Percentiles rank a stretch among this genome's conserved stretches.
phyloP scores from a whole-genome alignment of 2,888 invertebrate genomes.

The Pollenia labialis region DNA sequence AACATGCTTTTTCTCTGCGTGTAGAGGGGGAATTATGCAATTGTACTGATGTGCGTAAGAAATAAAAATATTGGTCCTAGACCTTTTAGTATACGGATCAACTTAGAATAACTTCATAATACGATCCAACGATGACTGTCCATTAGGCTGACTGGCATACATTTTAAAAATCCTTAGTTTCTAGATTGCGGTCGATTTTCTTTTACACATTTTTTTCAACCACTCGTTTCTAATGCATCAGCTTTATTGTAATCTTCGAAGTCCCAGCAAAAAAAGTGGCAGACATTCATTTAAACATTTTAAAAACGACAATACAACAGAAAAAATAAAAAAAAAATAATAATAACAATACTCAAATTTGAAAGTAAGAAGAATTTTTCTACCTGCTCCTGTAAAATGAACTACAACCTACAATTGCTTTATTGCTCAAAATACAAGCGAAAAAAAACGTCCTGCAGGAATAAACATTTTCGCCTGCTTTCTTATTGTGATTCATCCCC shows the following conservation, averaged over 20 bases:
- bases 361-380: conserved; percentile 39
- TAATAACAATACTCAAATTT: conserved; percentile 14
- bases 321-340: conserved; percentile 9
- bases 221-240: conserved; percentile 1
- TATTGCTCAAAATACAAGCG: conserved; percentile 43
- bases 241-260: conserved; percentile 74
- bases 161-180: too few species aligned
- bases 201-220: neutral
- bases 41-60: too few species aligned
- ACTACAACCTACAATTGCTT: conserved; percentile 61
- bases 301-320: conserved; percentile 25
- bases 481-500: conserved; percentile 60
- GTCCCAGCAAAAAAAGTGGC: conserved; percentile 71
- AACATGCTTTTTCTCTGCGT: too few species aligned
- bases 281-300: conserved; percentile 56
- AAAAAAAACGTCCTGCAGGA: conserved; percentile 66
- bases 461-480: conserved; percentile 46
- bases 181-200: too few species aligned
- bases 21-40: too few species aligned
- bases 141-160: too few species aligned
- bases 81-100: too few species aligned
- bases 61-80: too few species aligned
- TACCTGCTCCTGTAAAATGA: conserved; percentile 64
- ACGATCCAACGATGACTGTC: too few species aligned
- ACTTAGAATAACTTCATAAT: too few species aligned